These are phyloP conservation scores for Pterocles gutturalis DNA, from an alignment of 2,113 vertebrate genomes.

Conservation along the genomic window DNA sequence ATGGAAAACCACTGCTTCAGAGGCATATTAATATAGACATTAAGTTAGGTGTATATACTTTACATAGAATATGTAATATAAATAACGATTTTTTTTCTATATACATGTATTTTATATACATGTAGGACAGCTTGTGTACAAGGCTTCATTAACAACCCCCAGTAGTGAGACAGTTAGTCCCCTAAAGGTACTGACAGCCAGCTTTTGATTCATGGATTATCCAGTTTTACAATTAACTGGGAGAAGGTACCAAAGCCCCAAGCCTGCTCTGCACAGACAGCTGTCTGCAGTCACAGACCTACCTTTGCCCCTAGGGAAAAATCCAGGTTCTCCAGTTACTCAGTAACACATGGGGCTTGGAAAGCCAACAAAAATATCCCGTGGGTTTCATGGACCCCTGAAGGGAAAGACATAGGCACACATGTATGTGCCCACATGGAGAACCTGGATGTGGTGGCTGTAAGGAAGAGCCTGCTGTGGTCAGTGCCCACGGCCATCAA, in stretches of 20 bases:
- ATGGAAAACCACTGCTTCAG: neutral
- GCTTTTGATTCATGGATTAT: neutral
- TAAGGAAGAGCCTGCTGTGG: neutral
- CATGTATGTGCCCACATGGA: rapidly evolving
- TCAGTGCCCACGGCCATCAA: rapidly evolving
- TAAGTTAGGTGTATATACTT: neutral
- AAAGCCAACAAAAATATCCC: neutral
- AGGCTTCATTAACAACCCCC: neutral
- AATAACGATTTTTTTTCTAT: neutral
- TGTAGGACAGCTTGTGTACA: neutral
- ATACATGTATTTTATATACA: neutral
- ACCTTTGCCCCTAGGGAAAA: neutral
- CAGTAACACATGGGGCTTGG: rapidly evolving
- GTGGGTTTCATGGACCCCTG: neutral
- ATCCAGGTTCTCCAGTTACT: neutral
- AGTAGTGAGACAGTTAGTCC: neutral
- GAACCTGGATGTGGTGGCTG: neutral
- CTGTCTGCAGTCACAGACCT: neutral
- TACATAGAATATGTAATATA: neutral
- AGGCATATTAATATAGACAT: neutral
- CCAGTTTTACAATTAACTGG: neutral
- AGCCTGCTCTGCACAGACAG: neutral
- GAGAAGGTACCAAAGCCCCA: neutral
- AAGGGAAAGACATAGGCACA: rapidly evolving
- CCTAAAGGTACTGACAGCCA: neutral